phyloP scores from a whole-genome alignment of 2,113 vertebrate species.

The Isichthys henryi region DNA sequence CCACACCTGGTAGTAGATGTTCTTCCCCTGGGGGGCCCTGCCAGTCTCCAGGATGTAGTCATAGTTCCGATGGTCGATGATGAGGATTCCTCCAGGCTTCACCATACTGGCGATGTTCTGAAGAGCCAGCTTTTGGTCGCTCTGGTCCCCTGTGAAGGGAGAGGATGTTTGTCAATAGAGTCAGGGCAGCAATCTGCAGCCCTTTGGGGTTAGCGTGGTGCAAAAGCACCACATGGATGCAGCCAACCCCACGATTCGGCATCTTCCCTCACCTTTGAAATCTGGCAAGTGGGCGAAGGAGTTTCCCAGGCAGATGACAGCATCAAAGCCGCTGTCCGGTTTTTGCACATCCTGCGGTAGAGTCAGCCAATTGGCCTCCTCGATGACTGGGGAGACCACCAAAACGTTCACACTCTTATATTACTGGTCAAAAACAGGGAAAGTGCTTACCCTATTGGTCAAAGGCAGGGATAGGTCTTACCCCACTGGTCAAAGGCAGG shows the following conservation, averaged over 20 bases:
- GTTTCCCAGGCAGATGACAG: constrained; percentile 93
- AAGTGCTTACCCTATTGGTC: constrained; percentile 79
- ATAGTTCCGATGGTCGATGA: constrained; percentile 95
- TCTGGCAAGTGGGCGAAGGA: constrained; percentile 97
- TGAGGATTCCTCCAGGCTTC: constrained; percentile 74
- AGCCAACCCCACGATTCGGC: neutral
- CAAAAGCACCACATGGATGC: neutral
- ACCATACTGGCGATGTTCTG: constrained; percentile 92
- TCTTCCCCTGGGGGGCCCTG: constrained; percentile 80
- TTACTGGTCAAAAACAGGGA: neutral
- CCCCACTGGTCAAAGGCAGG: constrained; percentile 87
- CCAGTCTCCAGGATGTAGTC: constrained; percentile 93
- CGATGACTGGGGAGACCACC: constrained; percentile 67
- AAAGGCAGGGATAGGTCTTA: constrained; percentile 60
- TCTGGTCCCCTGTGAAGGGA: constrained; percentile 77
- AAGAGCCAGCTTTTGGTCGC: constrained; percentile 83
- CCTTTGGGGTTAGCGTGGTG: neutral
- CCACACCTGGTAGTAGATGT: constrained; percentile 94
- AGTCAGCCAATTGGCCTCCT: constrained; percentile 94
- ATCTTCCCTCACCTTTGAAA: constrained; percentile 74
- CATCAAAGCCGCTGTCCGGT: constrained; percentile 79
- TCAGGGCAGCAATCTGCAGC: neutral
- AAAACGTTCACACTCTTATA: neutral
- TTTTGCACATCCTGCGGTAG: constrained; percentile 74
- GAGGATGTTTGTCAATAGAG: neutral